Percentiles rank a stretch among this genome's conserved stretches.
Evolutionary conservation across 2,888 invertebrate species (phyloP).

Genomic region (Chironomus riparius): DNA sequence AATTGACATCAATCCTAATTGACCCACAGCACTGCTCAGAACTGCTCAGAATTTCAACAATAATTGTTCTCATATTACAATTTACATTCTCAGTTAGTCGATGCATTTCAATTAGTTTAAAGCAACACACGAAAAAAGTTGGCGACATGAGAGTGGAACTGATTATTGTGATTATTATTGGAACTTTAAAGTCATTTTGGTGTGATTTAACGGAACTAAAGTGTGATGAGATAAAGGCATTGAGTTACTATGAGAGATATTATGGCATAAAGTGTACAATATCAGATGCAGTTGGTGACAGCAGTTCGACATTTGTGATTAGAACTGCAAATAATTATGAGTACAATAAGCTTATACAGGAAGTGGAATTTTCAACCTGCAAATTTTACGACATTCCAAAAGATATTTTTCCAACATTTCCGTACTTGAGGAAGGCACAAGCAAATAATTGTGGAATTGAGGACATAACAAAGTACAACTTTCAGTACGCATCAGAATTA

Average conservation of each 20-base stretch:
- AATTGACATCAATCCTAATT: not conserved
- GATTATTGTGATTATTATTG: not conserved
- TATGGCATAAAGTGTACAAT: slow-evolving; percentile 19
- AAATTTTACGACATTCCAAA: slow-evolving; percentile 16
- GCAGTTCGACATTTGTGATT: slow-evolving; percentile 15
- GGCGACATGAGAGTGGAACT: too few relatives aligned
- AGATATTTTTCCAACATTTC: slow-evolving; percentile 17
- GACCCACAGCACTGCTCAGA: not conserved
- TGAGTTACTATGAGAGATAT: slow-evolving; percentile 17
- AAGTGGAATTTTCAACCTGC: not conserved
- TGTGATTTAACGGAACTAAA: slow-evolving; percentile 3
- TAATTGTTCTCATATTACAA: not conserved
- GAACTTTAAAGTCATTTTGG: not conserved
- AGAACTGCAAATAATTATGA: slow-evolving; percentile 17
- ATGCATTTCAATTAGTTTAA: not conserved
- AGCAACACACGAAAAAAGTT: not conserved
- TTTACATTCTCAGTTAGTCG: not conserved
- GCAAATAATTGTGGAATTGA: slow-evolving; percentile 13
- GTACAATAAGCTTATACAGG: slow-evolving; percentile 6
- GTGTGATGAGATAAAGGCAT: slow-evolving; percentile 11
- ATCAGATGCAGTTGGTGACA: slow-evolving; percentile 2
- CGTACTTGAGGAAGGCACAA: not conserved
- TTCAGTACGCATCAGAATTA: slow-evolving; percentile 5
- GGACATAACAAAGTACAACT: slow-evolving; percentile 12
- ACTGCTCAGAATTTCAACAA: not conserved